These are phyloP conservation scores for Drosophila insularis DNA, from an alignment of 1,140 invertebrate species.

Conservation along the genomic window DNA sequence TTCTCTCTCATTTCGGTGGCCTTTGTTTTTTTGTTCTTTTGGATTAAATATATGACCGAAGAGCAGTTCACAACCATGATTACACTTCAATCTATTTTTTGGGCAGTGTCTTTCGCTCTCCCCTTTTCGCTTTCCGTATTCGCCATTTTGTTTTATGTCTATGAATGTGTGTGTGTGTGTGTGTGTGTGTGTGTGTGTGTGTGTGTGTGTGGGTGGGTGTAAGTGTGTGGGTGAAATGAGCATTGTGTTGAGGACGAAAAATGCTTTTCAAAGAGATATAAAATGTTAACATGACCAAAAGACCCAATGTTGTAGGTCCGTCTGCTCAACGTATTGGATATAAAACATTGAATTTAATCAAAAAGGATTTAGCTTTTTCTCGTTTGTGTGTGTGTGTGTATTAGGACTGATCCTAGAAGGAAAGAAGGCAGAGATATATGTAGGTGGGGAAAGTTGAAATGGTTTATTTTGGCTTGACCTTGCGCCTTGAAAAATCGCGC, in stretches of 20 bases:
- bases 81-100: conserved; percentile 79
- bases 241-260: conserved; percentile 63
- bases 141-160: conserved; percentile 77
- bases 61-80: conserved; percentile 79
- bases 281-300: conserved; percentile 73
- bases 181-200: conserved; percentile 13
- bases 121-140: conserved; percentile 21
- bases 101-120: conserved; percentile 24
- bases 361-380: conserved; percentile 70
- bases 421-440: background rate
- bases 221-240: conserved; percentile 35
- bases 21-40: conserved; percentile 16
- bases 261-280: conserved; percentile 80
- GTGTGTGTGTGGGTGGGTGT: conserved; percentile 23
- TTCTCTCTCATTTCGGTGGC: conserved; percentile 68
- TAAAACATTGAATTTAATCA: conserved; percentile 81
- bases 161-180: conserved; percentile 8
- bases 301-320: conserved; percentile 21
- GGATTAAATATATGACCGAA: conserved; percentile 79
- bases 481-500: conserved; percentile 69
- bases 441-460: conserved; percentile 29
- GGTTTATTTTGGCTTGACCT: conserved; percentile 71
- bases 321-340: conserved; percentile 61
- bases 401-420: background rate
- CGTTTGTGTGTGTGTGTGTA: conserved; percentile 4